Evolutionary conservation across 2,113 vertebrate species (phyloP).

Genomic region (Arenaria interpres): DNA sequence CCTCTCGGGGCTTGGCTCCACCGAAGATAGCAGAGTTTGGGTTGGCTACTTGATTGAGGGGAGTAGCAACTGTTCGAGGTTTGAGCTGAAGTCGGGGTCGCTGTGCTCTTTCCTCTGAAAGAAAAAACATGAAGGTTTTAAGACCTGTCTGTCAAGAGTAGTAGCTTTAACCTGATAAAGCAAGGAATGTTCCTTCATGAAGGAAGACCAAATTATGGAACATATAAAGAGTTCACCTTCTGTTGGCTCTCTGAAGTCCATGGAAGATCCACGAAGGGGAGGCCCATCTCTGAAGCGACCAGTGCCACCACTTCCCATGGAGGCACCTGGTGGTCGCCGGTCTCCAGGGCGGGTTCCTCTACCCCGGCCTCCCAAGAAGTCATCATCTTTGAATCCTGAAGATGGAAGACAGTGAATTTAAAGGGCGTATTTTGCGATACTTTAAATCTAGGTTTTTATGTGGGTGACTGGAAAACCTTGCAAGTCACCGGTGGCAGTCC

Average conservation of each 20-base stretch:
- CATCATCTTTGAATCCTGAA: conserved; percentile 91
- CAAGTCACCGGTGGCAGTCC: conserved; percentile 14
- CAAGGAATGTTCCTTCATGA: neutral
- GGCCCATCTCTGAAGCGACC: conserved; percentile 91
- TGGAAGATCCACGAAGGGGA: conserved; percentile 81
- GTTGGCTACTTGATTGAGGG: conserved; percentile 99
- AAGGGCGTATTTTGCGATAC: neutral
- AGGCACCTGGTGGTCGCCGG: conserved; percentile 79
- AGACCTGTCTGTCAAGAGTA: neutral
- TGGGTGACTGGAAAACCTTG: neutral
- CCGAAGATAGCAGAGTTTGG: conserved; percentile 98
- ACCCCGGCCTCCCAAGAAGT: conserved; percentile 87
- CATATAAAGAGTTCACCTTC: conserved; percentile 77
- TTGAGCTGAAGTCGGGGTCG: conserved; percentile 96
- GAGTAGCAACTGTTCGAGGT: conserved; percentile 92
- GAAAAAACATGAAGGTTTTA: neutral
- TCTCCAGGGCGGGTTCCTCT: conserved; percentile 88
- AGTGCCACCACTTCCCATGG: conserved; percentile 73
- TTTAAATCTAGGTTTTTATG: neutral
- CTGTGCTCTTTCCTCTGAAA: conserved; percentile 94
- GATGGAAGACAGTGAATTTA: conserved; percentile 17
- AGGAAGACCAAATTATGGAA: neutral
- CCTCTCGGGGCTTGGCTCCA: conserved; percentile 95
- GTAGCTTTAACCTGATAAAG: neutral
- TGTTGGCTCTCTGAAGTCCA: conserved; percentile 98